Evolutionary conservation across 2,888 invertebrate species (phyloP).

Genomic region (Lasioglossum figueresi): DNA sequence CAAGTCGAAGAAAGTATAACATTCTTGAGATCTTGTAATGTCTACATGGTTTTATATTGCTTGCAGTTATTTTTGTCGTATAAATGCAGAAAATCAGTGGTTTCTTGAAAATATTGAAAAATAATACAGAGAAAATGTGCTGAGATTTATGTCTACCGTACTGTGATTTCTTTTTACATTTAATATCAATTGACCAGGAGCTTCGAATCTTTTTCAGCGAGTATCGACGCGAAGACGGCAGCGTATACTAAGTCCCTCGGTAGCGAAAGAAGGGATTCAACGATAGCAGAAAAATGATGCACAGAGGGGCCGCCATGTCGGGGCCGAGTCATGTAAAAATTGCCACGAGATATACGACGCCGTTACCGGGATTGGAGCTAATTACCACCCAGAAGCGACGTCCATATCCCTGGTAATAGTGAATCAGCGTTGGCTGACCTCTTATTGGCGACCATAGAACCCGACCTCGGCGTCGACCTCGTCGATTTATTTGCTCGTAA

Average conservation of each 20-base stretch:
- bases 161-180: no score
- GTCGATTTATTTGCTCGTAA: constrained; percentile 78
- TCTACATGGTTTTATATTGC: no score
- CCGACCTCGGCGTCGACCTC: constrained; percentile 72
- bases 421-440: constrained; percentile 77
- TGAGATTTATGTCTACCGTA: no score
- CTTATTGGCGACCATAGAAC: constrained; percentile 74
- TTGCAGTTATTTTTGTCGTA: no score
- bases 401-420: constrained; percentile 72
- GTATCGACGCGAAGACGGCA: background rate
- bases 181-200: background rate
- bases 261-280: constrained; percentile 10
- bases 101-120: no score
- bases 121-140: no score
- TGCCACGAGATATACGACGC: constrained; percentile 80
- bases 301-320: constrained; percentile 76
- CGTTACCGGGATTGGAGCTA: constrained; percentile 81
- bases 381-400: constrained; percentile 82
- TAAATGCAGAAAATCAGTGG: no score
- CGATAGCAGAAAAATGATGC: constrained; percentile 75
- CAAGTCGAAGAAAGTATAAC: no score
- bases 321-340: constrained; percentile 74
- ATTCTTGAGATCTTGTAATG: no score
- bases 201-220: constrained; percentile 5
- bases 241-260: constrained; percentile 22